phyloP scores from a whole-genome alignment of 2,113 vertebrate genomes.

The Camelus dromedarius region DNA sequence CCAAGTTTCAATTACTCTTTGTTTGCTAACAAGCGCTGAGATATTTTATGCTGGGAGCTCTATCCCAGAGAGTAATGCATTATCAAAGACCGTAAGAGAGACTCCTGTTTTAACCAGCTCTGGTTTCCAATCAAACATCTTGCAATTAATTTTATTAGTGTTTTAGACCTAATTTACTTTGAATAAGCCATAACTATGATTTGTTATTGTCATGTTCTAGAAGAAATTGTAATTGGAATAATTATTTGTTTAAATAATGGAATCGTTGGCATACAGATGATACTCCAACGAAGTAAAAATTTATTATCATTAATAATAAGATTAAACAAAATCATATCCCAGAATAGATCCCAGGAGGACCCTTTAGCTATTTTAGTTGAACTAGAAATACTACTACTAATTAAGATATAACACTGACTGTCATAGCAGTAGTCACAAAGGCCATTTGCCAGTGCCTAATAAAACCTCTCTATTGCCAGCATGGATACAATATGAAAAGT shows the following conservation, averaged over 20 bases:
- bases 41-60: conserved; percentile 79
- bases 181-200: conserved; percentile 84
- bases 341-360: conserved; percentile 86
- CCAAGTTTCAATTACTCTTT: conserved; percentile 87
- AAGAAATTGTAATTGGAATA: conserved; percentile 85
- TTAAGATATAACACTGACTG: conserved; percentile 83
- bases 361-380: conserved; percentile 85
- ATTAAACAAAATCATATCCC: conserved; percentile 88
- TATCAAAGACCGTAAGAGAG: conserved; percentile 81
- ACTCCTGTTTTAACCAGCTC: conserved; percentile 76
- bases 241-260: conserved; percentile 90
- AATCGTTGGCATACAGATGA: conserved; percentile 82
- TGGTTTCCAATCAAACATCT: conserved; percentile 84
- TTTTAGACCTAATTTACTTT: conserved; percentile 87
- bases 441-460: conserved; percentile 69
- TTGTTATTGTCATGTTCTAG: conserved; percentile 86
- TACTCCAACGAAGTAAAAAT: conserved; percentile 86
- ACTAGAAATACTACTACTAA: conserved; percentile 86
- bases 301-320: conserved; percentile 88
- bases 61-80: conserved; percentile 68
- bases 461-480: conserved; percentile 51
- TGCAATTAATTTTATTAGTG: conserved; percentile 88
- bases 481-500: conserved; percentile 39
- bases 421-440: conserved; percentile 78
- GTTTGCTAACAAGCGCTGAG: conserved; percentile 84